Evolutionary conservation across 2,888 invertebrate genomes (phyloP), one percentile per base, ranked within the genome.

Genomic region (Eristalis pertinax): DNA sequence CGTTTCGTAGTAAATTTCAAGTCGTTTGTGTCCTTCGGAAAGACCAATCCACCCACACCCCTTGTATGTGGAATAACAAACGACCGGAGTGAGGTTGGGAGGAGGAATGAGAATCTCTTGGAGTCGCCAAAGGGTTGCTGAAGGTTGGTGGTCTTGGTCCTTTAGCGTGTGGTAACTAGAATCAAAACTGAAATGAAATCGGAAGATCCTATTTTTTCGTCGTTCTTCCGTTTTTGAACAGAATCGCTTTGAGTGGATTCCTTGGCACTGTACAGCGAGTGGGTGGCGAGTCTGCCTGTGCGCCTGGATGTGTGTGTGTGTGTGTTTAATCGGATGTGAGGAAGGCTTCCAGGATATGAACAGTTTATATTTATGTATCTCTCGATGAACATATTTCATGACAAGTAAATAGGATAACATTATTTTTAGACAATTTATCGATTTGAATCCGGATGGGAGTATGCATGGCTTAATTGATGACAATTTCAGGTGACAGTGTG

Each of bases 1-100:
- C 77, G 74, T 70, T 83, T 86, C 69, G 77, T 86, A 74, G 82
- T 86, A 86, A 78, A 74, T 29, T 78, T 67, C 19, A 38, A 50
- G 22, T n/a, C 50, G 77, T 79, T 69, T 56, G 38, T 68, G 19
- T 76, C 67, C 67, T 76, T 19, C n/a, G n/a, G 11, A 50, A 26
- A 50, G 19, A 50, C 50, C 50, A 35, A 35, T 29, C 56, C 29
- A 38, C 26, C 72, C 38, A 67, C 50, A 69, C 70, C 69, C 60
- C n/a, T n/a, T n/a, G n/a, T n/a, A n/a, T n/a, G n/a, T n/a, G n/a
- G n/a, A n/a, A n/a, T 5, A 29, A 43, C 26, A 22, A 74, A 32
- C 26, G 58, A 70, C 41, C 7, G 43, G n/a, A 5, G 43, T 19
- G n/a, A n/a, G n/a, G n/a, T n/a, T 38, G 35, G 35, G 4, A n/a